Percentiles rank a stretch among this genome's conserved stretches.
Evolutionary conservation across 2,797 vertebrate genomes (phyloP).

Genomic region (Eurystomus glaucurus): DNA sequence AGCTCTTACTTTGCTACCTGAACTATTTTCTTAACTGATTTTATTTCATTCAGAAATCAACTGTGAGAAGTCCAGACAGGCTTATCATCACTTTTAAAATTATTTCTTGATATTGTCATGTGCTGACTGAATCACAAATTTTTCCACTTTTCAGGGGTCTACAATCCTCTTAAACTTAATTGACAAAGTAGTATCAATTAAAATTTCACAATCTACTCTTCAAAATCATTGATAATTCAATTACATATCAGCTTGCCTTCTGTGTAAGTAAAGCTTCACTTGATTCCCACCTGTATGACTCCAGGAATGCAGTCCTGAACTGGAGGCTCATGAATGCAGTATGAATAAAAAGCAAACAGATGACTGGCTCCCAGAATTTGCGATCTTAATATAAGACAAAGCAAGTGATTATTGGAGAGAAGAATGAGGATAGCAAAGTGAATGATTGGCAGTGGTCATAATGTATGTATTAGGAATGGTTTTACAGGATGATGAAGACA

Average conservation of each 20-base stretch:
- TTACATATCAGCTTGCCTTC: not conserved
- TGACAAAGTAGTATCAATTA: not conserved
- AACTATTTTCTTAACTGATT: not conserved
- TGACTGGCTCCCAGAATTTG: not conserved
- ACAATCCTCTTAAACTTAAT: not conserved
- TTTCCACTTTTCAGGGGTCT: not conserved
- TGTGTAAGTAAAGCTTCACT: not conserved
- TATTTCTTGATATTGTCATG: not conserved
- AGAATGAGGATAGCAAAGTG: not conserved
- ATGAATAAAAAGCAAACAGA: not conserved
- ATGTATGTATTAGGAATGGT: not conserved
- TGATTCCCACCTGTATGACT: not conserved
- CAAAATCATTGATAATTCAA: not conserved
- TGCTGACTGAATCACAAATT: not conserved
- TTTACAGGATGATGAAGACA: not conserved
- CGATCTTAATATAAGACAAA: not conserved
- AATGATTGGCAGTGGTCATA: not conserved
- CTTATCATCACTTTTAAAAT: not conserved
- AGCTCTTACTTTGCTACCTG: not conserved
- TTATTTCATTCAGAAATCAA: conserved; percentile 30
- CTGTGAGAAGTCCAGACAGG: not conserved
- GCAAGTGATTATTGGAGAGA: not conserved
- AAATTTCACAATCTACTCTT: not conserved
- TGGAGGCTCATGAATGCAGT: not conserved
- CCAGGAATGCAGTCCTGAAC: not conserved